A percentile compares a stretch with the other conserved stretches of the same genome.
phyloP scores from a whole-genome alignment of 1,140 invertebrate species.

The Cydia strobilella region DNA sequence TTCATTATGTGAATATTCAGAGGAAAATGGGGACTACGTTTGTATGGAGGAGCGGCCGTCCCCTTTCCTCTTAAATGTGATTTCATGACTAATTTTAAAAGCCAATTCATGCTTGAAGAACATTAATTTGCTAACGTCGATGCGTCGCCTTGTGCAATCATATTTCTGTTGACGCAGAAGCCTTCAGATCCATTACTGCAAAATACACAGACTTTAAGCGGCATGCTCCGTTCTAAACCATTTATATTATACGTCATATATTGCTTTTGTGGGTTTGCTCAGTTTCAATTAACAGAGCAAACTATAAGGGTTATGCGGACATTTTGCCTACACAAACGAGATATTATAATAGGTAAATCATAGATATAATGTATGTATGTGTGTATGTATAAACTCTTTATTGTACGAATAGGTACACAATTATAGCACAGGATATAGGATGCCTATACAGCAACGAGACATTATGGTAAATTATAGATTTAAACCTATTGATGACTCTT shows the following conservation, averaged over 20 bases:
- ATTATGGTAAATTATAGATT: too few species aligned
- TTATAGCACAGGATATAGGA: too few species aligned
- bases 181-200: constrained; percentile 44
- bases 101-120: neutral
- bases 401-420: too few species aligned
- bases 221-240: constrained; percentile 47
- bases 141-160: constrained; percentile 9
- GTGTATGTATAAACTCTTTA: too few species aligned
- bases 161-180: constrained; percentile 15
- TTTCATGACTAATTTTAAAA: neutral
- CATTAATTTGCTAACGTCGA: constrained; percentile 1
- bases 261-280: constrained; percentile 60
- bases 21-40: too few species aligned
- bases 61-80: too few species aligned
- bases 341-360: too few species aligned
- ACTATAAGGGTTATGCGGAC: constrained; percentile 39
- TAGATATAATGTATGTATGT: too few species aligned
- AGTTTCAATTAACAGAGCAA: constrained; percentile 58
- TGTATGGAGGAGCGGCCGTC: too few species aligned
- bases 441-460: too few species aligned
- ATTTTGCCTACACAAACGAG: constrained; percentile 35
- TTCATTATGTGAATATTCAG: too few species aligned
- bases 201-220: constrained; percentile 51
- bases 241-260: constrained; percentile 65
- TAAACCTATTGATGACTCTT: too few species aligned